Conservation (phyloP, 1,140 invertebrate species). For the Aethina tumida region DNA sequence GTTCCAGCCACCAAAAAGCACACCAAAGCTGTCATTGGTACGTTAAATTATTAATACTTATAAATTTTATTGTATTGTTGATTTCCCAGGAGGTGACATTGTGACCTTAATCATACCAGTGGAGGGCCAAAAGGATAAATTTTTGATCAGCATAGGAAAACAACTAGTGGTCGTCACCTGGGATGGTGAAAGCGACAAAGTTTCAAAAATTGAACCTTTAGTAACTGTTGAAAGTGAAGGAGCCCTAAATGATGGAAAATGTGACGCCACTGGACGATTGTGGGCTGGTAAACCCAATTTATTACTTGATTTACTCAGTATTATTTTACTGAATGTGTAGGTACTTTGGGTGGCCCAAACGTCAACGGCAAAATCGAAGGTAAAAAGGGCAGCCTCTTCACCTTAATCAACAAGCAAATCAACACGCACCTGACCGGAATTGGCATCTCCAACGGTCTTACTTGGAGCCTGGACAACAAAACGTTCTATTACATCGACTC, state of each 20-base stretch:
- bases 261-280: slow-evolving; percentile 63
- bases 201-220: slow-evolving; percentile 15
- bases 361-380: neutral
- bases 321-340: neutral
- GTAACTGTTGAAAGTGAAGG: slow-evolving; percentile 39
- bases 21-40: slow-evolving; percentile 23
- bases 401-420: slow-evolving; percentile 1
- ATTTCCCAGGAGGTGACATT: too few relatives aligned
- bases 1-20: slow-evolving; percentile 23
- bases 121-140: slow-evolving; percentile 44
- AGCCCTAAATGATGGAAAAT: slow-evolving; percentile 77
- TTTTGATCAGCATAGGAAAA: slow-evolving; percentile 49
- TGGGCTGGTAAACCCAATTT: slow-evolving; percentile 40
- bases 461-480: slow-evolving; percentile 57
- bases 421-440: slow-evolving; percentile 37
- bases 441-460: slow-evolving; percentile 65
- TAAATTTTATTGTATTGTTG: too few relatives aligned
- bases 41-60: slow-evolving; percentile 2
- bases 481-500: slow-evolving; percentile 68
- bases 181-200: slow-evolving; percentile 38
- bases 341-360: neutral
- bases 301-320: too few relatives aligned
- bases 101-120: slow-evolving; percentile 54
- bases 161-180: slow-evolving; percentile 52
- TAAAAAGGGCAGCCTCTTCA: neutral